phyloP scores from a whole-genome alignment of 2,797 vertebrate species.

The Characodon lateralis region DNA sequence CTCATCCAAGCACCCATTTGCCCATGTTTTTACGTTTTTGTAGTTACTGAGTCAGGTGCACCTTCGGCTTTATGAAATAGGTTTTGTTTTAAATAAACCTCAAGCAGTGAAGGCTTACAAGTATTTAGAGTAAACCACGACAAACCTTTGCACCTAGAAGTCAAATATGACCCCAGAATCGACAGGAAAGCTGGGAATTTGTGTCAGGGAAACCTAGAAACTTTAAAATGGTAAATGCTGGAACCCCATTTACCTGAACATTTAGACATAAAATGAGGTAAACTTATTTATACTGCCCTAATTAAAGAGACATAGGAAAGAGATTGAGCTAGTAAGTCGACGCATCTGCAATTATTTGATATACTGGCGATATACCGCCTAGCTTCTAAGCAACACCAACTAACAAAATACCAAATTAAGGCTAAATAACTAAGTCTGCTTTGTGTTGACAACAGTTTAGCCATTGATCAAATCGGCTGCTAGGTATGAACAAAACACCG shows the following conservation, averaged over 20 bases:
- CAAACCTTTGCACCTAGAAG: background rate
- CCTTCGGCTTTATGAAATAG: background rate
- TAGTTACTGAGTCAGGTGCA: background rate
- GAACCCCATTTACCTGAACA: background rate
- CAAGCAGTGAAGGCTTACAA: background rate
- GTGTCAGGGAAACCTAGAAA: background rate
- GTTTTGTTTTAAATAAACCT: background rate
- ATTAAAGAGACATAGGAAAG: background rate
- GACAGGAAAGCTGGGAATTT: background rate
- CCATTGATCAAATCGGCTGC: background rate
- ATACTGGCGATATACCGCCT: background rate
- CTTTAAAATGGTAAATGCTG: background rate
- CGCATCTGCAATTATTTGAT: background rate
- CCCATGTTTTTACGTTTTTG: background rate
- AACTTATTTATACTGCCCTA: too few relatives aligned
- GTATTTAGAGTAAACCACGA: background rate
- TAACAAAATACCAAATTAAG: background rate
- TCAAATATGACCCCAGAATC: background rate
- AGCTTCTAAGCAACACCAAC: background rate
- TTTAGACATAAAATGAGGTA: background rate
- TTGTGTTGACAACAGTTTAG: background rate
- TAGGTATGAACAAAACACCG: background rate
- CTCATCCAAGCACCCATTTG: background rate
- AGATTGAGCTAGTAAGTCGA: background rate
- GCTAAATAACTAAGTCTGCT: background rate